phyloP scores from a whole-genome alignment of 2,113 vertebrate species.

The Cyanoramphus novaezelandiae region DNA sequence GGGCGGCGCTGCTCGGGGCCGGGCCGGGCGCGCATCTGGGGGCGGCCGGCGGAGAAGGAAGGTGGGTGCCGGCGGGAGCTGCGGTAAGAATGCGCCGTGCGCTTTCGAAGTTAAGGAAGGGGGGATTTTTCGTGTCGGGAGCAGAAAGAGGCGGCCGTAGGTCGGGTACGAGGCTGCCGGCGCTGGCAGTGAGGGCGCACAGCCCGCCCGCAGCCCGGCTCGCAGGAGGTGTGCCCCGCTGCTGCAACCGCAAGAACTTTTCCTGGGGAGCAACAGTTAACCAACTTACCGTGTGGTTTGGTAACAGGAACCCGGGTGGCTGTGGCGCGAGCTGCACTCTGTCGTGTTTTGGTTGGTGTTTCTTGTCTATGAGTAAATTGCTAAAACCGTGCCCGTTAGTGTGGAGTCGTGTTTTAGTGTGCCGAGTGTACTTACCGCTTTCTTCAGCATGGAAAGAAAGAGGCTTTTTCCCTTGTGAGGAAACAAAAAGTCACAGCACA shows the following conservation, averaged over 20 bases:
- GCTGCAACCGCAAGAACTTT: accelerated
- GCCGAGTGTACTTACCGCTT: background rate
- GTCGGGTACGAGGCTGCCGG: background rate
- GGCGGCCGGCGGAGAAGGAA: background rate
- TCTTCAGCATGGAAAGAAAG: background rate
- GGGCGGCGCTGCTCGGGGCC: background rate
- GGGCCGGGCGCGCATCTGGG: background rate
- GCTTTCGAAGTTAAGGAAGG: background rate
- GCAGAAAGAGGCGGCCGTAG: background rate
- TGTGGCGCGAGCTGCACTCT: background rate
- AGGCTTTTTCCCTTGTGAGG: background rate
- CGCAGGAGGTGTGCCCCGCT: background rate
- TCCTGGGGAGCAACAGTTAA: background rate
- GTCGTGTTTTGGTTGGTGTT: background rate
- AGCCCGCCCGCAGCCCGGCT: background rate
- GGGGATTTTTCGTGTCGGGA: background rate
- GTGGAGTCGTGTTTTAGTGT: background rate
- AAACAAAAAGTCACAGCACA: background rate
- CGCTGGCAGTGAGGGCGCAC: accelerated
- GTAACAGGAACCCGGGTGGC: background rate
- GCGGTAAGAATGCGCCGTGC: background rate
- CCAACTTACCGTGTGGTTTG: background rate
- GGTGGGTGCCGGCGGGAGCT: background rate
- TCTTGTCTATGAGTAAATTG: background rate
- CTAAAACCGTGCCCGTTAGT: accelerated